Percentiles rank a stretch among this genome's conserved stretches.
These are phyloP conservation scores for Tenthredo livida DNA, from an alignment of 2,888 invertebrate genomes.

Conservation along the genomic window DNA sequence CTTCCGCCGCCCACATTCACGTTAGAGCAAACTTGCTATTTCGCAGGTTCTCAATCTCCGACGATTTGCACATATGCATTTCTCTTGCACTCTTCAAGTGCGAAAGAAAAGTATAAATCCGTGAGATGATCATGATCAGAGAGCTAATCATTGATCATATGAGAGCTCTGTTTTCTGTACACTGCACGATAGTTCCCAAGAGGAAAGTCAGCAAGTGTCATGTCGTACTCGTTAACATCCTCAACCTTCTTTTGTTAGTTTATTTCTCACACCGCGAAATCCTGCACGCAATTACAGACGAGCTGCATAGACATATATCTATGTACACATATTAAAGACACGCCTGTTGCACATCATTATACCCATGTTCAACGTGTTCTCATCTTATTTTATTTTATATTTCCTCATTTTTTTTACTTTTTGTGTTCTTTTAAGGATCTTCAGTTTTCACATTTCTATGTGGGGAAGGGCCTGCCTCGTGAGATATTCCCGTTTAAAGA, in stretches of 20 bases:
- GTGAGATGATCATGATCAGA: neutral
- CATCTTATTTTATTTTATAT: no score
- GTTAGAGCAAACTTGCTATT: neutral
- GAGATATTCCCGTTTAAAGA: neutral
- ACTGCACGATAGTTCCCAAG: neutral
- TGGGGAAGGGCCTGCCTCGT: neutral
- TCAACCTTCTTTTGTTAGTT: slow-evolving; percentile 9
- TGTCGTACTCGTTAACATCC: slow-evolving; percentile 4
- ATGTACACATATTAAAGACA: neutral
- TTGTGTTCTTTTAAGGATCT: neutral
- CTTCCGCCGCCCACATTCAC: slow-evolving; percentile 16
- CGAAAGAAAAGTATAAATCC: neutral
- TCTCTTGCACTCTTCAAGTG: neutral
- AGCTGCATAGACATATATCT: neutral
- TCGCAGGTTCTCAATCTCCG: neutral
- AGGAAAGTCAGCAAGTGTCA: neutral
- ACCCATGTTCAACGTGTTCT: neutral
- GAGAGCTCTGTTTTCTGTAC: neutral
- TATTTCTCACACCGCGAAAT: neutral
- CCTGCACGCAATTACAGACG: neutral
- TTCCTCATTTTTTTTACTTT: neutral
- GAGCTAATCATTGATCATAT: neutral
- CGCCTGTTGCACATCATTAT: neutral
- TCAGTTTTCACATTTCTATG: neutral
- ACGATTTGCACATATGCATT: slow-evolving; percentile 10